Percentiles rank a stretch among this genome's conserved stretches.
Conservation (phyloP, 2,113 vertebrate genomes). For the Sigmodon hispidus region DNA sequence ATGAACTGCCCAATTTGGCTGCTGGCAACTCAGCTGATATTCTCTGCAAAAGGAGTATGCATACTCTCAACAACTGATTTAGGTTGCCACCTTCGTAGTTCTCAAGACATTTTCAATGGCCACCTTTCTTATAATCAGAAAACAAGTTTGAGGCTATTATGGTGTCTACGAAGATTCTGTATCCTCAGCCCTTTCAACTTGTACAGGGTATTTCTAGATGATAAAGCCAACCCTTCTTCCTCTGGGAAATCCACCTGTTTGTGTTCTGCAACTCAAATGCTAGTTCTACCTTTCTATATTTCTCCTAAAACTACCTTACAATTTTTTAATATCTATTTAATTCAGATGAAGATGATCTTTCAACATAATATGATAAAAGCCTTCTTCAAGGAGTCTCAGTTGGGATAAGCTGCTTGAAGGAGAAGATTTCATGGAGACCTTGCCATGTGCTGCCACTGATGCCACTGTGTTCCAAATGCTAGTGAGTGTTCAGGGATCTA, state of each 20-base stretch:
- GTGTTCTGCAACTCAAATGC: background rate
- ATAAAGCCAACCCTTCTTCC: background rate
- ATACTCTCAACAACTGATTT: background rate
- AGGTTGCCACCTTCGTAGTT: background rate
- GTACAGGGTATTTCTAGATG: background rate
- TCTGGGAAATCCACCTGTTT: background rate
- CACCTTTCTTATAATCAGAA: background rate
- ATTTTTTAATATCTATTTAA: constrained; percentile 12
- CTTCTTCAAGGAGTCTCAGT: background rate
- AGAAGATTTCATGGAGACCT: background rate
- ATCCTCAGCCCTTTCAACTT: background rate
- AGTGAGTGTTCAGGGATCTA: background rate
- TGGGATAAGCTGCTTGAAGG: background rate
- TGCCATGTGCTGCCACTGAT: background rate
- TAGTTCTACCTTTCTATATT: background rate
- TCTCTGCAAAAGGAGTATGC: background rate
- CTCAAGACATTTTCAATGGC: background rate
- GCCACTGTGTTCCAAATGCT: background rate
- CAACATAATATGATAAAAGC: constrained; percentile 19
- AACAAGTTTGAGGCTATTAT: background rate
- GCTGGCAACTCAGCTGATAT: background rate
- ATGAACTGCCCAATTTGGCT: background rate
- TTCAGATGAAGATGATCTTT: background rate
- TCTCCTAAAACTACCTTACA: background rate
- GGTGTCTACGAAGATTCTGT: background rate